Base-by-base conservation (phyloP, 1,140 invertebrate genomes). In the Lepidostoma basale region DNA sequence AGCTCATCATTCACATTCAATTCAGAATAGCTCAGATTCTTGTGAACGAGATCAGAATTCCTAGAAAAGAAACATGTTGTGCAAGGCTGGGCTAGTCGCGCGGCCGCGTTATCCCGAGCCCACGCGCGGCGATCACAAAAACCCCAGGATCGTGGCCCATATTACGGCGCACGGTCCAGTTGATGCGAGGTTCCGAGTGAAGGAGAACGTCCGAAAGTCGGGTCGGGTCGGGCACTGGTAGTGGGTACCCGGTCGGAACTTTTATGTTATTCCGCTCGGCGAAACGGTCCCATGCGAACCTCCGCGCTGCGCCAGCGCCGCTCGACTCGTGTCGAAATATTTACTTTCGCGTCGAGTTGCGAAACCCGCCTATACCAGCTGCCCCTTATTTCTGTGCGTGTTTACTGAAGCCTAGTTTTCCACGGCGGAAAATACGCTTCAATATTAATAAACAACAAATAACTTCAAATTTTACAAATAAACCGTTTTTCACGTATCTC, bases 201-300 rank as follows among this genome's bases (percentile, higher is more conserved):
- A 60, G 28, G 56, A 60, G 56, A 60, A 60, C 56, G 56, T 60
- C 52, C 26, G 28, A 60, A 60, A 26, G 36, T 6, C 12, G 52
- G 3, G 3, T 42, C 36, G 0, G n/a, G 18, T 4, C 49, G 14
- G 12, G 25, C 23, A 0, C 10, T 14, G 3, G 14, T 2, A 45
- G 16, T 18, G n/a, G 28, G 47, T 52, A 16, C n/a, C n/a, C 10
- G 25, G 12, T 3, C 25, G 12, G 20, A 22, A 47, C 18, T 47
- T 5, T 20, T 22, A 22, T 47, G 1, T 20, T 22, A 22, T 2
- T 22, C 3, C 14, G 16, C 20, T 47, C 44, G 44, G 44, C 20
- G 10, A 2, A 8, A 45, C 16, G 16, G 16, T 22, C 16, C 42
- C 18, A 22, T 5, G 12, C 44, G 12, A 47, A 47, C 16, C 44